Base-by-base conservation (phyloP, 2,113 vertebrate genomes). In the Oxyura jamaicensis region DNA sequence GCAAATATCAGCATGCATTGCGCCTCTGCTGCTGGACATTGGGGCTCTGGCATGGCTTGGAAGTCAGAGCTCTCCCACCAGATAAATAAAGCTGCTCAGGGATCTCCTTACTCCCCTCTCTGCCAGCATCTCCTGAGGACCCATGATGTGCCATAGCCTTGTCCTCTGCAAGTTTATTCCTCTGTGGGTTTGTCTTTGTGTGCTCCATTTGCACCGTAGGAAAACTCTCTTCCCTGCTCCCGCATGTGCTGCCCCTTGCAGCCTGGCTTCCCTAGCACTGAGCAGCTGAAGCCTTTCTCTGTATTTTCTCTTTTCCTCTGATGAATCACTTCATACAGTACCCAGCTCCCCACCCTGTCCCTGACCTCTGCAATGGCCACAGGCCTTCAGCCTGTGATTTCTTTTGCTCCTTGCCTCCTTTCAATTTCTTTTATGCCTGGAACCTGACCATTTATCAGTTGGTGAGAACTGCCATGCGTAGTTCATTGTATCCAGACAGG, bases 1-100 rank as follows among this genome's bases (percentile, higher is more conserved):
- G 39, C 35, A n/a, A 67, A 76, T 9, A 41, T 31, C 4, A 0
- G 8, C 0, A 0, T 36, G 73, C 21, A 1, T 42, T 25, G 16
- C 36, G 28, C 41, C 66, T 50, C 26, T 48, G 10, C 0, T 0
- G 11, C 46, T 50, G 14, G 48, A 23, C 4, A 3, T 58, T 85
- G 53, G 53, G 42, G 66, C n/a, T 80, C 0, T 3, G 17, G 39
- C 15, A 35, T 0, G 2, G 29, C 28, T 83, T 42, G 55, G 28
- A 80, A 58, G 75, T 62, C 36, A 88, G 73, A 86, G 28, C 35
- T 20, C 21, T 88, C 86, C 60, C 52, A 81, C 19, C 60, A 71
- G 36, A 80, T 21, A 86, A 86, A 91, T 79, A 77, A 73, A 91
- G 11, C 67, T 95, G 31, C 56, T 92, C 36, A 19, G 42, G 81